Base-by-base conservation (phyloP, 2,113 vertebrate species). In the Alaudala cheleensis region DNA sequence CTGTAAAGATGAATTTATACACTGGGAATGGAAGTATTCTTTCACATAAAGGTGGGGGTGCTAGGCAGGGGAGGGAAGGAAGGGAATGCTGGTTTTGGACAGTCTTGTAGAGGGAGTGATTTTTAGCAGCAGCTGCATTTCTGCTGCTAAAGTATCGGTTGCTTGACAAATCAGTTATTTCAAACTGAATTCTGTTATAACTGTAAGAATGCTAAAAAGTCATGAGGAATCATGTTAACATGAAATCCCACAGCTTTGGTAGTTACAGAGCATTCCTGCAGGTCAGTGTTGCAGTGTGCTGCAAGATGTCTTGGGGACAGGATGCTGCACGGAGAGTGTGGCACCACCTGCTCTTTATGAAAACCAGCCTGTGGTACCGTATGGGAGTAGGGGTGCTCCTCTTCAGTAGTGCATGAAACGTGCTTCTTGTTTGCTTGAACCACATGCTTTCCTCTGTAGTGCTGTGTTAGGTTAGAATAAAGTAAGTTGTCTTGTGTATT, bases 91-190 rank as follows among this genome's bases (percentile, higher is more conserved):
- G 34, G 5, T 83, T 86, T 93, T 90, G 53, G 42, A 73, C 45
- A 72, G 20, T 37, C 19, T 47, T 82, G 13, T 50, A 67, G 45
- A 64, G 33, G 13, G 40, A 90, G 5, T 70, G 79, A 40, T 69
- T 82, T 90, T 85, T 73, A 54, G 39, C 76, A 73, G 88, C 93
- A 88, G 74, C 62, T 87, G 47, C 79, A n/a, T 93, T 93, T 82
- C 60, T 77, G 33, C 56, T 86, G 60, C 29, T 2, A 3, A 37
- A 45, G n/a, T 66, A 61, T 61, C 73, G 33, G 45, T 74, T 81
- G 47, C 65, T 90, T 87, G 73, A 78, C 71, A 70, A 61, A 57
- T 69, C 10, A 9, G 45, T 90, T 93, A 76, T 39, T 90, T 33
- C 53, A 57, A 74, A 56, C 37, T 50, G 45, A 70, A 49, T 74